Conservation (phyloP, 2,797 vertebrate species). For the Pteropus rufus region DNA sequence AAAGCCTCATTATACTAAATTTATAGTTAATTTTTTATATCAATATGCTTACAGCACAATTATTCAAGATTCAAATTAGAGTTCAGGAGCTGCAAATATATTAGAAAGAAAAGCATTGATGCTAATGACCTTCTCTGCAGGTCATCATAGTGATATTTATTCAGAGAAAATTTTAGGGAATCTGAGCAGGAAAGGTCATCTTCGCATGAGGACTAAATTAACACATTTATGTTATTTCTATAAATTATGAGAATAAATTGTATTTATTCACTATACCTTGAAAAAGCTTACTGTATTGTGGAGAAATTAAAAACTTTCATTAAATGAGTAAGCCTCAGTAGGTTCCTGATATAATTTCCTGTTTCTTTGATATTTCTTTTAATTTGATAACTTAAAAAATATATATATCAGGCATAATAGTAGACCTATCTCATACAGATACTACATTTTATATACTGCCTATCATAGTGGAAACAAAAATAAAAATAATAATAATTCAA, state of each 20-base stretch:
- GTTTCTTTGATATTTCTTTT: not conserved
- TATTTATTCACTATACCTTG: not conserved
- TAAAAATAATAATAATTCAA: not conserved
- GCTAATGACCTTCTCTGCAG: not conserved
- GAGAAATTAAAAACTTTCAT: not conserved
- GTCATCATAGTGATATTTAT: not conserved
- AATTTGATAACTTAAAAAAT: not conserved
- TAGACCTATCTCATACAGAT: not conserved
- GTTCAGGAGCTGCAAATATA: not conserved
- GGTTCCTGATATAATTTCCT: not conserved
- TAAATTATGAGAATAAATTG: not conserved
- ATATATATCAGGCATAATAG: not conserved
- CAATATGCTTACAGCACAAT: not conserved
- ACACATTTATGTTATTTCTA: not conserved
- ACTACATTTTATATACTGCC: not conserved
- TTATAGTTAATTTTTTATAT: not conserved
- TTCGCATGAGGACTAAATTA: not conserved
- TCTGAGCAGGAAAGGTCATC: not conserved
- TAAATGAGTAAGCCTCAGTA: not conserved
- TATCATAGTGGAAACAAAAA: not conserved
- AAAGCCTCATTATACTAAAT: not conserved
- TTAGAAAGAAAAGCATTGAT: not conserved
- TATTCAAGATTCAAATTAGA: not conserved
- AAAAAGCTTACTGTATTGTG: not conserved
- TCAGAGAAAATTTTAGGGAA: not conserved